A percentile compares a stretch with the other conserved stretches of the same genome.
These are phyloP conservation scores for Neosilurus mollespiculum DNA, from an alignment of 2,797 vertebrate genomes.

Conservation along the genomic window DNA sequence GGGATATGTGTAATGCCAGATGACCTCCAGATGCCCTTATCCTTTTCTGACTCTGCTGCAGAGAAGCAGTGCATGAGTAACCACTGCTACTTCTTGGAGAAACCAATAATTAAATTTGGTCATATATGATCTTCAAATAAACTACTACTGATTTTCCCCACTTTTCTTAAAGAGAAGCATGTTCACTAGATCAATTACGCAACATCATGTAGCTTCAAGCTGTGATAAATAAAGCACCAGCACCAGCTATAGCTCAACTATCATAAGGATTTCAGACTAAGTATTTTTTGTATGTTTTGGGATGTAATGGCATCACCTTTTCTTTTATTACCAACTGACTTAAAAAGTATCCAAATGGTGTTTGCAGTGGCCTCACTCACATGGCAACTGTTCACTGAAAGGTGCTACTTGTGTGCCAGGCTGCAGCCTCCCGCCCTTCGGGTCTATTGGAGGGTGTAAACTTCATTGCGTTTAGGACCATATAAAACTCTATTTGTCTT, in stretches of 20 bases:
- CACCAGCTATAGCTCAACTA: conserved; percentile 17
- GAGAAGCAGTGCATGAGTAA: conserved; percentile 60
- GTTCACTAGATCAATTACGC: conserved; percentile 33
- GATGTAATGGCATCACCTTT: conserved; percentile 36
- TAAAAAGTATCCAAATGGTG: conserved; percentile 40
- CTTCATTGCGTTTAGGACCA: conserved; percentile 1
- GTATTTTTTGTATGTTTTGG: conserved; percentile 36
- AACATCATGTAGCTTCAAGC: conserved; percentile 31
- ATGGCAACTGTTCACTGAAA: conserved; percentile 9
- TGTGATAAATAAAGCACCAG: conserved; percentile 15
- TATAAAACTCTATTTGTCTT: not conserved
- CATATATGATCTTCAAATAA: conserved; percentile 63
- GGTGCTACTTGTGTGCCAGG: conserved; percentile 8
- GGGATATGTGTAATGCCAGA: conserved; percentile 56
- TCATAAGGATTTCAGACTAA: conserved; percentile 28
- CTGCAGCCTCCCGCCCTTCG: conserved; percentile 18
- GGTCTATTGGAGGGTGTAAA: conserved; percentile 29
- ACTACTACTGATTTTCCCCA: conserved; percentile 51
- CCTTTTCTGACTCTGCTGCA: conserved; percentile 53
- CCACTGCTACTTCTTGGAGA: conserved; percentile 66
- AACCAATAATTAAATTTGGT: conserved; percentile 71
- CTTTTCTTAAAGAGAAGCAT: conserved; percentile 27
- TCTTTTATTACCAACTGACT: conserved; percentile 51
- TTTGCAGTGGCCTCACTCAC: conserved; percentile 26
- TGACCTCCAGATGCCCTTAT: conserved; percentile 67